A percentile compares a stretch with the other conserved stretches of the same genome.
Evolutionary conservation across 2,113 vertebrate genomes (phyloP).

Genomic region (Dicentrarchus labrax): DNA sequence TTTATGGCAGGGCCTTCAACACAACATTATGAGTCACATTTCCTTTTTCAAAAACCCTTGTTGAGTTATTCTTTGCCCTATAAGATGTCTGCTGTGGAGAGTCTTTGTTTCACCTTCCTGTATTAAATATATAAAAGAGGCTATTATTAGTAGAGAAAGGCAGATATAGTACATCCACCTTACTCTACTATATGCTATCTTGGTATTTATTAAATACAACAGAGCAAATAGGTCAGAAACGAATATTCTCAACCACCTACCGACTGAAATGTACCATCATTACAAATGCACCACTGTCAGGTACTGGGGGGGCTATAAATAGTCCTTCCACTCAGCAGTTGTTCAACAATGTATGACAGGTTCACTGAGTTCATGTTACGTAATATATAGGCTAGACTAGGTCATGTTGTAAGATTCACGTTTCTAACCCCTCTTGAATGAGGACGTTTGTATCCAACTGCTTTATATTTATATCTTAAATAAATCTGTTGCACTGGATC

Average conservation of each 20-base stretch:
- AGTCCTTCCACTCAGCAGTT: conserved; percentile 43
- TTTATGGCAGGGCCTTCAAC: background rate
- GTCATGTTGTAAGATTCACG: conserved; percentile 21
- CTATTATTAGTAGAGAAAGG: background rate
- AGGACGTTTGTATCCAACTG: background rate
- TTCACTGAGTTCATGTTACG: conserved; percentile 74
- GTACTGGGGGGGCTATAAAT: conserved; percentile 33
- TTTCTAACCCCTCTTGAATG: background rate
- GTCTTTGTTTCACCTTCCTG: background rate
- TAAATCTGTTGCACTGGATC: conserved; percentile 23
- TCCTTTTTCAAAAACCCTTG: background rate
- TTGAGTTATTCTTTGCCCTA: background rate
- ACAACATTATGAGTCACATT: conserved; percentile 6
- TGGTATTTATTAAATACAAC: background rate
- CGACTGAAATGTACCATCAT: conserved; percentile 1
- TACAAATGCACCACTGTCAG: background rate
- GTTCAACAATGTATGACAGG: conserved; percentile 54
- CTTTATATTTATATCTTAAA: background rate
- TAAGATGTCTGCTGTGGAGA: background rate
- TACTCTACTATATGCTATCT: background rate
- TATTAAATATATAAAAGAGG: background rate
- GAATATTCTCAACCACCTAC: background rate
- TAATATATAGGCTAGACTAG: conserved; percentile 54
- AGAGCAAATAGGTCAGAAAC: background rate
- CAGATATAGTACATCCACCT: background rate